These are phyloP conservation scores for Crax fasciolata DNA, from an alignment of 2,797 vertebrate genomes.

Conservation along the genomic window DNA sequence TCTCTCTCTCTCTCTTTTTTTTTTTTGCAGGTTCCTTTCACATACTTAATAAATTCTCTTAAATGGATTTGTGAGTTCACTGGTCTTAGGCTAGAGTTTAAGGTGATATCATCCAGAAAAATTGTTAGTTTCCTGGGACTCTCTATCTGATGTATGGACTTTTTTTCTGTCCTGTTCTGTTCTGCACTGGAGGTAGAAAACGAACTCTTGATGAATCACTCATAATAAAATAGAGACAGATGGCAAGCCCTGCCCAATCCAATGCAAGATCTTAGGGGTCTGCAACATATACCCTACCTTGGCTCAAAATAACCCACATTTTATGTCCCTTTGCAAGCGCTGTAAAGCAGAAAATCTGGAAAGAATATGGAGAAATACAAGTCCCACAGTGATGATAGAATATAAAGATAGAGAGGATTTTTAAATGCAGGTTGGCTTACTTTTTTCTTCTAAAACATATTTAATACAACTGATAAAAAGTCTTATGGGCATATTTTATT, in stretches of 20 bases:
- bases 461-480: slow-evolving; percentile 37
- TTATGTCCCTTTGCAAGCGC: neutral
- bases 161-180: neutral
- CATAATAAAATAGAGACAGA: neutral
- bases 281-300: neutral
- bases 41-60: neutral
- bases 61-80: neutral
- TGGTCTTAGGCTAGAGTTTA: neutral
- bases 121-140: neutral
- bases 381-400: neutral
- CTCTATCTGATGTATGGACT: neutral
- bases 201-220: neutral
- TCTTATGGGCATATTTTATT: slow-evolving; percentile 49
- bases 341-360: neutral
- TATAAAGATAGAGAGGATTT: neutral
- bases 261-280: neutral
- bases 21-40: neutral
- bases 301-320: neutral
- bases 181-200: neutral
- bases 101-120: neutral
- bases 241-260: neutral
- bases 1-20: neutral
- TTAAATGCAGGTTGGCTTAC: neutral
- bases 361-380: neutral
- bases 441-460: slow-evolving; percentile 16